A percentile compares a stretch with the other conserved stretches of the same genome.
Evolutionary conservation across 2,797 vertebrate species (phyloP).

Genomic region (Coranthus polyacanthus): DNA sequence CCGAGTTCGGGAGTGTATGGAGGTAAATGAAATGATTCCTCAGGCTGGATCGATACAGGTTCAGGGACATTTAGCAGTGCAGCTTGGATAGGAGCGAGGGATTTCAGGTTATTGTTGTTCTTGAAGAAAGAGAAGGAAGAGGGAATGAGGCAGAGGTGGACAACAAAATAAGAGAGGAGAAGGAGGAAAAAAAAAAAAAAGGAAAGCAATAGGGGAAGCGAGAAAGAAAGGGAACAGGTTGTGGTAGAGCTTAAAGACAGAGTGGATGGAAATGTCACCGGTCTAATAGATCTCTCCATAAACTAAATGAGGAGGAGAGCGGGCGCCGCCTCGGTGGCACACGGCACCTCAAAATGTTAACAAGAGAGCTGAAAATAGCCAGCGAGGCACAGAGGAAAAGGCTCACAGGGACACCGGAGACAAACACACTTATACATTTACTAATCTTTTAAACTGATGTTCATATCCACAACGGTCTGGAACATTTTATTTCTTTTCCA

Average conservation of each 20-base stretch:
- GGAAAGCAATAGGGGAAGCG: neutral
- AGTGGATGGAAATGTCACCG: conserved; percentile 66
- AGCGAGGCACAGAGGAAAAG: neutral
- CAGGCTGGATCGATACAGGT: conserved; percentile 66
- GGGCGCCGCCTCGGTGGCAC: conserved; percentile 41
- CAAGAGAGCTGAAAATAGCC: conserved; percentile 63
- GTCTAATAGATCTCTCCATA: conserved; percentile 62
- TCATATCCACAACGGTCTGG: neutral
- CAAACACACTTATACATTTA: conserved; percentile 1
- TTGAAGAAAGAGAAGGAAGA: neutral
- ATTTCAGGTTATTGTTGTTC: conserved; percentile 32
- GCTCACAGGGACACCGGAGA: conserved; percentile 4
- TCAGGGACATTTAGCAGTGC: conserved; percentile 60
- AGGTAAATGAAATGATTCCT: conserved; percentile 74
- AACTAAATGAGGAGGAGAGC: conserved; percentile 66
- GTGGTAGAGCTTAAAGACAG: conserved; percentile 34
- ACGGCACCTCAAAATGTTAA: conserved; percentile 68
- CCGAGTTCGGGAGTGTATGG: conserved; percentile 45
- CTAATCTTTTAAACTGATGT: neutral
- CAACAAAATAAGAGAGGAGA: neutral
- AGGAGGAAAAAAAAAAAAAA: no score
- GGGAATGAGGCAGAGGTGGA: neutral
- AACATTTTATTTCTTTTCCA: neutral
- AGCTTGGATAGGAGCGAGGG: conserved; percentile 29
- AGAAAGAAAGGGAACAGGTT: conserved; percentile 4